Evolutionary conservation across 2,888 invertebrate genomes (phyloP), one percentile per base, ranked within the genome.

Genomic region (Dendrolimus houi): DNA sequence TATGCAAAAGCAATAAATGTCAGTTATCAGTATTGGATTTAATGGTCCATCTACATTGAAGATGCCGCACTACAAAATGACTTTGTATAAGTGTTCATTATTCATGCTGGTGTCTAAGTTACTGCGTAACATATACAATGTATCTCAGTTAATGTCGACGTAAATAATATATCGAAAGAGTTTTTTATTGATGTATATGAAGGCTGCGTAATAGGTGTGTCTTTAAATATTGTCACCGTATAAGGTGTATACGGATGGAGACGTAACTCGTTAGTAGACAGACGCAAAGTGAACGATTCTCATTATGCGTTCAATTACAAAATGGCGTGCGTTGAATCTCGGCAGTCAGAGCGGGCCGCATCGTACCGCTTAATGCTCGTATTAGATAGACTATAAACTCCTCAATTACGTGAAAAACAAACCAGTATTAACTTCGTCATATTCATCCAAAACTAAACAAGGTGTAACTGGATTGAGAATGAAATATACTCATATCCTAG

Each of bases 1-100:
- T 84, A 76, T 77, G 79, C 81, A 75, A 83, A 77, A 77, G 83
- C 78, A 81, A 83, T 85, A 81, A 83, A 83, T 67, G 74, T 76
- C 77, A 67, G 74, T 75, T 73, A 75, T 71, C 69, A 71, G 77
- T 79, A 72, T 74, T 78, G 75, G 75, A 79, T 79, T 78, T 76
- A 80, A 76, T 74, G 71, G 70, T 72, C 60, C 72, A 74, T 74
- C 69, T 74, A 71, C 72, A 76, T 74, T 74, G 71, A 76, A 74
- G 77, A 78, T 74, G 76, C 77, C 75, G 76, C 74, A 61, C 68
- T 69, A 80, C 75, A 77, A 77, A 80, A 79, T 75, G 74, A 72
- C 71, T 73, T 66, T 70, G 71, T 73, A 71, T 70, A 65, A 60
- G 56, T 66, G 63, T 64, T 65, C 71, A 77, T 78, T 78, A 76